Percentiles rank a stretch among this genome's conserved stretches.
phyloP scores from a whole-genome alignment of 1,140 invertebrate genomes.

The Pogonus chalceus region DNA sequence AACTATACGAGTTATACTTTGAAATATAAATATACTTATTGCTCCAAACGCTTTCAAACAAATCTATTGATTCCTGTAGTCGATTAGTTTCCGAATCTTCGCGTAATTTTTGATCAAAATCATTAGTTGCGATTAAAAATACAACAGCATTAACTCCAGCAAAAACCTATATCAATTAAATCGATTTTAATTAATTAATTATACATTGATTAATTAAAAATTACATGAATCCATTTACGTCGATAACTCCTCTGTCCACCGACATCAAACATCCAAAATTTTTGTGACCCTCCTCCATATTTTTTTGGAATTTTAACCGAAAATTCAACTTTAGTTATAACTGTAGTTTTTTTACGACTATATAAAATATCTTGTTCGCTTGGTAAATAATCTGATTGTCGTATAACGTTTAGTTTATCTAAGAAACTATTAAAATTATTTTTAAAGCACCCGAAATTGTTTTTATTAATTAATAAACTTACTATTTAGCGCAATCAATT shows the following conservation, averaged over 20 bases:
- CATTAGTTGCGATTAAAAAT: conserved; percentile 65
- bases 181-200: conserved; percentile 12
- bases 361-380: conserved; percentile 59
- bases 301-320: conserved; percentile 54
- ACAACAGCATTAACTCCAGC: conserved; percentile 71
- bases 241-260: conserved; percentile 74
- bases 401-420: conserved; percentile 49
- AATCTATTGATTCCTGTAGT: conserved; percentile 54
- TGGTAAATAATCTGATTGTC: conserved; percentile 49
- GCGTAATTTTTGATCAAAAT: conserved; percentile 65
- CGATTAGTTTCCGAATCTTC: conserved; percentile 61
- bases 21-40: conserved; percentile 41
- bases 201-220: conserved; percentile 8
- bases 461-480: conserved; percentile 28
- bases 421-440: conserved; percentile 45
- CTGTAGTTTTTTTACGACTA: conserved; percentile 56
- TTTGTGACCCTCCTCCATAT: conserved; percentile 52
- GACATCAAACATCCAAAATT: conserved; percentile 70
- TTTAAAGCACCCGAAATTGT: conserved; percentile 14
- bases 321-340: conserved; percentile 65
- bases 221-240: conserved; percentile 72
- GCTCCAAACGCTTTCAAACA: conserved; percentile 68
- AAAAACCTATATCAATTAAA: conserved; percentile 49
- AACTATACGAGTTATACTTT: neutral
- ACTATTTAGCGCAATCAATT: conserved; percentile 75